Conservation (phyloP, 2,888 invertebrate species). For the Drymonia ruficornis region DNA sequence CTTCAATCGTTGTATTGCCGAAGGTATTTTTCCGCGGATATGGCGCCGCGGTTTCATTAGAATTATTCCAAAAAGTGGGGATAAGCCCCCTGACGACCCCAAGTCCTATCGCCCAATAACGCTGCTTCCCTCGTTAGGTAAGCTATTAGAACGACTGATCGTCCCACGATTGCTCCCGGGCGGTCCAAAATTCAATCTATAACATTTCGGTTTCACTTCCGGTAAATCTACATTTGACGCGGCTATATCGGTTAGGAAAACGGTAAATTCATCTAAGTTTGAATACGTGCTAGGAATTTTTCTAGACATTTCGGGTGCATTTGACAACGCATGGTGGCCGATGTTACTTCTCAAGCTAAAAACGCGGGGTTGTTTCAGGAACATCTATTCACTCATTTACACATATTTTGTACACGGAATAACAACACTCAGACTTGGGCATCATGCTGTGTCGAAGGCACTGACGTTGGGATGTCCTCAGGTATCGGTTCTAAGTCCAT, state of each 20-base stretch:
- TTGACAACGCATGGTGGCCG: constrained; percentile 43
- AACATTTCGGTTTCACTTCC: no score
- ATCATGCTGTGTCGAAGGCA: constrained; percentile 5
- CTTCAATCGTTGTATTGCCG: constrained; percentile 9
- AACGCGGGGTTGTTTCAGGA: not conserved
- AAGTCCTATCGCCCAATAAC: constrained; percentile 34
- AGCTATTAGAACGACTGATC: constrained; percentile 13
- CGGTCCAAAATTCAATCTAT: constrained; percentile 3
- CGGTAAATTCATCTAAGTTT: no score
- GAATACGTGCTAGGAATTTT: constrained; percentile 23
- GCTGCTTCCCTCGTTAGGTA: constrained; percentile 23
- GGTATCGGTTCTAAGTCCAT: no score
- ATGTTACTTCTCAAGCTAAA: constrained; percentile 27
- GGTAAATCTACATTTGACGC: no score
- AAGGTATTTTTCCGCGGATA: constrained; percentile 13
- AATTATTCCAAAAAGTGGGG: constrained; percentile 29
- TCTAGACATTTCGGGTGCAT: constrained; percentile 47
- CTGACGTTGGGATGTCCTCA: no score
- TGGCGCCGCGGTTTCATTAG: constrained; percentile 18
- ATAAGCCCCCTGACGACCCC: constrained; percentile 20
- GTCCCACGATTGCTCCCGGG: not conserved
- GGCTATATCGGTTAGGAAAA: no score
- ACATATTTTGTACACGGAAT: no score
- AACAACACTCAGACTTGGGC: constrained; percentile 3
- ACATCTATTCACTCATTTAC: no score